Percentiles rank a stretch among this genome's conserved stretches.
Conservation (phyloP, 2,797 vertebrate species). For the Gastrophryne carolinensis region DNA sequence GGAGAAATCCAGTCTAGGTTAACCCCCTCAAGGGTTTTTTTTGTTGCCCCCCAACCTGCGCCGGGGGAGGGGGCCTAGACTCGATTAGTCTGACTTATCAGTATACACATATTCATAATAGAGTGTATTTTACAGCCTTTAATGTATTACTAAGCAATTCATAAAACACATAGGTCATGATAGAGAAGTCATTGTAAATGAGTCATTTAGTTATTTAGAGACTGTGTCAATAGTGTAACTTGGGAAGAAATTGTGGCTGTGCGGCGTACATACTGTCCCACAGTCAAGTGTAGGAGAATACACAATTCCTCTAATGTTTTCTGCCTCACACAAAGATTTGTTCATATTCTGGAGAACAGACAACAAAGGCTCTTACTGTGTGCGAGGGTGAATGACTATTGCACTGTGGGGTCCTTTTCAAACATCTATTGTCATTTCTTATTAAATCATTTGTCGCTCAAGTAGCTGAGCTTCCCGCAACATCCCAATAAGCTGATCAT, state of each 20-base stretch:
- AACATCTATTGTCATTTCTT: constrained; percentile 26
- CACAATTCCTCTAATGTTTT: constrained; percentile 33
- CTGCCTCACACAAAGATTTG: constrained; percentile 47
- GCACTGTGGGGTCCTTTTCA: constrained; percentile 17
- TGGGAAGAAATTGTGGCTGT: background rate
- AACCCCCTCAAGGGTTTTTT: no score
- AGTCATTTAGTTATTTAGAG: background rate
- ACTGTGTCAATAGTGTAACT: background rate
- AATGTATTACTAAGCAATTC: no score
- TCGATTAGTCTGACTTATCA: no score
- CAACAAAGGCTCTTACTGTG: constrained; percentile 29
- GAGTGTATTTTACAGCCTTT: no score
- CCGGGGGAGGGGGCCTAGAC: no score
- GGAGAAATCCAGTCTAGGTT: no score
- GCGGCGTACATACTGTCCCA: constrained; percentile 15
- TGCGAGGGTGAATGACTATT: background rate
- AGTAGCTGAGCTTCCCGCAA: constrained; percentile 37
- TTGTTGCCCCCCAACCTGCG: no score
- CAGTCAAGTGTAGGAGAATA: constrained; percentile 26
- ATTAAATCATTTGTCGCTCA: constrained; percentile 13
- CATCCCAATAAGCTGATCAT: constrained; percentile 13
- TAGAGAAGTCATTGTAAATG: background rate
- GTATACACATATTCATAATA: no score
- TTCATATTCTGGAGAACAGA: constrained; percentile 15
- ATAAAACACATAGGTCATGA: no score